Base-by-base conservation (phyloP, 2,113 vertebrate species). In the Anguilla japonica region DNA sequence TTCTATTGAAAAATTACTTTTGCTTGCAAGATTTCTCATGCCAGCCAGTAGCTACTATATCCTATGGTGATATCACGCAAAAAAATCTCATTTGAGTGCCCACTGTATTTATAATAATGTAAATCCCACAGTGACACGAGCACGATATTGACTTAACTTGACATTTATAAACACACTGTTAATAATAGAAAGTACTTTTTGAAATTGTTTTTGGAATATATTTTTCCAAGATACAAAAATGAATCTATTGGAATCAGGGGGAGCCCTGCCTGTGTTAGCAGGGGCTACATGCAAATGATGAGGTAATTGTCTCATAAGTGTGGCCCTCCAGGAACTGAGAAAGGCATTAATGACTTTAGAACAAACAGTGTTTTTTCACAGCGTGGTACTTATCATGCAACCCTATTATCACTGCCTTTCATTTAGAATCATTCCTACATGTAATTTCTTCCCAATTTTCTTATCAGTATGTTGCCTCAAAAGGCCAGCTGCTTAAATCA, bases 291-390 rank as follows among this genome's bases (percentile, higher is more conserved):
- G 71, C 71, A 34, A n/a, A 34, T 75, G 71, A 75, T 75, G 11
- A 75, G 7, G 71, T 29, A 75, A 75, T 34, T 75, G 71, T 29
- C 71, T 75, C 71, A 75, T 29, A 29, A 75, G 11, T 34, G n/a
- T 34, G 6, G 8, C 71, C 71, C n/a, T 34, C n/a, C 26, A 34
- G 71, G 71, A 75, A 75, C n/a, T 75, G 71, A n/a, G 71, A 75
- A 34, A 34, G 71, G 11, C n/a, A 34, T 29, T 75, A 75, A n/a
- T 34, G 71, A 75, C 71, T 75, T n/a, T 22, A 34, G 71, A 75
- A 34, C n/a, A 75, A 75, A 75, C 71, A 34, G 29, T 75, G 71
- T n/a, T 75, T 75, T 75, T 34, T 75, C 71, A 75, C 71, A 75
- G 71, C 71, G 11, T 34, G 71, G 71, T 34, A 29, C 71, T 34